Evolutionary conservation across 1,140 invertebrate species (phyloP), one percentile per base, ranked within the genome.

Genomic region (Heterodera carotae): DNA sequence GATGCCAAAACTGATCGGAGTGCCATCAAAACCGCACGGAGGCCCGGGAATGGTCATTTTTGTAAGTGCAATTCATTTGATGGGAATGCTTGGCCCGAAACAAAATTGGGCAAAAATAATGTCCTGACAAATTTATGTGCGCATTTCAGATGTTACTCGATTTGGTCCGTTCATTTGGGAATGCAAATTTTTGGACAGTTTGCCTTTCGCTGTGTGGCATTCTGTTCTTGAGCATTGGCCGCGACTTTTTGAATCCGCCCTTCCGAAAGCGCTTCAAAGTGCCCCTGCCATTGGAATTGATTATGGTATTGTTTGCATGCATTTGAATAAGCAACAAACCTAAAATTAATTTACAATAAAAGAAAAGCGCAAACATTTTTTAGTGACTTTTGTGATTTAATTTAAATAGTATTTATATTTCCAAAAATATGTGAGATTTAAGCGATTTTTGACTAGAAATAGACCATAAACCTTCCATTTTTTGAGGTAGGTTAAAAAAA

Each of bases 201-300:
- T 86, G 88, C 27, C 86, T 89, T 7, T 87, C 89, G 18, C 69
- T 88, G 2, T 79, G 89, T 25, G 88, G 86, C 73, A 88, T 90
- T 53, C 25, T 87, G 2, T 83, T 89, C 48, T 81, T 90, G 18
- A 79, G 85, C 69, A n/a, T 87, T 2, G 84, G 88, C 2, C 88
- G 89, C 79, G 87, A 88, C 39, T 88, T 82, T 68, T 85, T 90
- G 77, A 90, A 90, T 82, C 88, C 89, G 43, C 84, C 84, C 70
- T 86, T 89, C n/a, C 88, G 89, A 80, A 87, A 86, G 62, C 84
- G 85, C 64, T 85, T 89, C 29, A 87, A 84, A 69, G 88, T 90
- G 83, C 90, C 90, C 8, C 81, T 90, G 2, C 90, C 90, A 68
- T 84, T 89, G 4, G 90, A 90, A 81, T 83, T 90, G 4, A 87